Evolutionary conservation across 2,888 invertebrate genomes (phyloP), one percentile per base, ranked within the genome.

Genomic region (Periphyllus acericola): DNA sequence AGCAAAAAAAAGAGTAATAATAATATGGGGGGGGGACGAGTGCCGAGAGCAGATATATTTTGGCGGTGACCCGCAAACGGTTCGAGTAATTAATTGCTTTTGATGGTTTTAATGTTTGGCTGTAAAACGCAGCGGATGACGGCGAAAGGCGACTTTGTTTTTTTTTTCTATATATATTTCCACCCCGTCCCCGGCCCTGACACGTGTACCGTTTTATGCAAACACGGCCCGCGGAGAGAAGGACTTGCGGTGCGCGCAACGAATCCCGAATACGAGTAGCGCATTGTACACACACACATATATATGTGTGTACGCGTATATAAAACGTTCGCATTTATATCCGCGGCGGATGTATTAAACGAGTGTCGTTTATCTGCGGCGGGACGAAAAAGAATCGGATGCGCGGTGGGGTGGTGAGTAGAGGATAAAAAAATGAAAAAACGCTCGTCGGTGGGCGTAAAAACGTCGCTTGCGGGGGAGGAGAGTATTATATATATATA

Each of bases 191-290:
- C 79, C 55, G 19, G 25, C 79, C 80, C 79, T 29, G 87, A 87
- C 87, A 87, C 87, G 87, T 81, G 87, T 87, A 87, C 81, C 87
- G 74, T 81, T 81, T 87, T 87, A 81, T 46, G 87, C 81, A 66
- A 87, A 87, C 87, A 81, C 81, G 72, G 68, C 32, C 8, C n/a
- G 84, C 76, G 68, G 74, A 72, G 55, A 85, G 76, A 71, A 66
- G 83, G 34, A 74, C 74, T 80, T 82, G 83, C 21, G 14, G 72
- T 4, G 74, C 40, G 32, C 78, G 72, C 25, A 72, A 72, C 72
- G 87, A 87, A 81, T 81, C 60, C 46, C 29, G 17, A 40, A 9
- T 21, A 34, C 3, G 71, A 71, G 29, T 32, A 71, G 17, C 29
- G 32, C 71, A 1, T 60, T 4, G n/a, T 46, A 36, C 74, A 29